These are phyloP conservation scores for Spodoptera frugiperda DNA, from an alignment of 1,140 invertebrate species.

Conservation along the genomic window DNA sequence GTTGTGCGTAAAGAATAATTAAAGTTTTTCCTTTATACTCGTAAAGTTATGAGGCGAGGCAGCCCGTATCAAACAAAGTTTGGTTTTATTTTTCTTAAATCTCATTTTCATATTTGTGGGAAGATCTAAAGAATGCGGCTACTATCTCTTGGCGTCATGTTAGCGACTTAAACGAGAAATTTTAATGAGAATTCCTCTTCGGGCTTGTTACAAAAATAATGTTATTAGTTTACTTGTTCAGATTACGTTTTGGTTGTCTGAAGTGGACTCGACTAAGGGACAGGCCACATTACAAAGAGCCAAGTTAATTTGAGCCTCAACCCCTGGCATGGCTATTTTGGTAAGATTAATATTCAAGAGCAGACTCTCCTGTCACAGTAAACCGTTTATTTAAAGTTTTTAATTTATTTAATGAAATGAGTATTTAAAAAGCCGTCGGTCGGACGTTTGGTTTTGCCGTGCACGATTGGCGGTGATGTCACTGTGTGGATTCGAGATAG, in stretches of 20 bases:
- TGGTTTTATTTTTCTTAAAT: slow-evolving; percentile 30
- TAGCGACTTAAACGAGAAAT: slow-evolving; percentile 26
- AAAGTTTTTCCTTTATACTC: slow-evolving; percentile 2
- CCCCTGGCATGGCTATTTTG: slow-evolving; percentile 40
- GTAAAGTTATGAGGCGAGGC: slow-evolving; percentile 26
- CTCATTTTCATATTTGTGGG: slow-evolving; percentile 30
- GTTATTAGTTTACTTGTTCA: slow-evolving; percentile 16
- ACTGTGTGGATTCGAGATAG: neutral
- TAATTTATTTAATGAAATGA: slow-evolving; percentile 35
- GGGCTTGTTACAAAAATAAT: slow-evolving; percentile 29
- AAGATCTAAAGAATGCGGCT: slow-evolving; percentile 31
- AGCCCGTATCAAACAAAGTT: slow-evolving; percentile 24
- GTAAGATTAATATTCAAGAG: slow-evolving; percentile 50
- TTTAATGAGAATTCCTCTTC: slow-evolving; percentile 38
- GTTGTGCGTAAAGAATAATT: neutral
- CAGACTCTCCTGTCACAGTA: slow-evolving; percentile 15
- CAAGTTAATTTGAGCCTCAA: slow-evolving; percentile 35
- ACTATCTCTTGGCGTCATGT: slow-evolving; percentile 28
- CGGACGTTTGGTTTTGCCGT: neutral
- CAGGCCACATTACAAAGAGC: slow-evolving; percentile 34
- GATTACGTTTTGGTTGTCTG: slow-evolving; percentile 6
- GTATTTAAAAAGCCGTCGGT: slow-evolving; percentile 19
- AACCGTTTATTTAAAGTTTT: slow-evolving; percentile 25
- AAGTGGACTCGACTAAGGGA: neutral
- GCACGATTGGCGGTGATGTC: neutral